Base-by-base conservation (phyloP, 2,888 invertebrate genomes). In the Sminthurides aquaticus region DNA sequence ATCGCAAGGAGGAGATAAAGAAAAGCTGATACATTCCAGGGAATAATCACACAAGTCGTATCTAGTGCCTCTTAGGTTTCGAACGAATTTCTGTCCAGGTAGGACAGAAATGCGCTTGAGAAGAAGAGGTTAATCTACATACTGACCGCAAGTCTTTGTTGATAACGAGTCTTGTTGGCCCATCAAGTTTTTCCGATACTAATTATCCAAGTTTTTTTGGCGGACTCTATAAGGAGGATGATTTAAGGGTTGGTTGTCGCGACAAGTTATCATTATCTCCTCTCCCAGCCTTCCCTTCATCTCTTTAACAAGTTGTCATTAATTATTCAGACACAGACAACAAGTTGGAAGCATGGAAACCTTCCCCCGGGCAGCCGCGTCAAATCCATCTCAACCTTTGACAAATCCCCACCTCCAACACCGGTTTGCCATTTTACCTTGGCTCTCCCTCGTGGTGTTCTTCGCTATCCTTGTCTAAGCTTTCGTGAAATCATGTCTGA, bases 191-290 rank as follows among this genome's bases (percentile, higher is more conserved):
- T 34, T 34, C 43, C 5, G 15, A 22, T 8, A 52, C 52, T 52
- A 52, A 52, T 52, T 52, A 52, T 52, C 22, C 52, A 15, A 15
- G 52, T 15, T 52, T 52, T 52, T 22, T 15, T 18, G 11, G 52
- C 52, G 15, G 15, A 20, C 52, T 52, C 22, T 52, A 52, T 52
- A 52, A 52, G 52, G 52, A 8, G 5, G 20, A 52, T 52, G 52
- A 52, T 52, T 52, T 52, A 52, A 52, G 52, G 20, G 52, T 52
- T 52, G 52, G 20, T 52, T 52, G 52, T 52, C 52, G 52, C 52
- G 52, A 52, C 52, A 52, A 22, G 20, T 52, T 52, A 52, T 52
- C 52, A 52, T 52, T 52, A 52, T 52, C 52, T 18, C 5, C 22
- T 52, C 52, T 34, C 8, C 43, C 43, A 34, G 43, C 43, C 8